Evolutionary conservation across 2,113 vertebrate genomes (phyloP).

Genomic region (Spea bombifrons): DNA sequence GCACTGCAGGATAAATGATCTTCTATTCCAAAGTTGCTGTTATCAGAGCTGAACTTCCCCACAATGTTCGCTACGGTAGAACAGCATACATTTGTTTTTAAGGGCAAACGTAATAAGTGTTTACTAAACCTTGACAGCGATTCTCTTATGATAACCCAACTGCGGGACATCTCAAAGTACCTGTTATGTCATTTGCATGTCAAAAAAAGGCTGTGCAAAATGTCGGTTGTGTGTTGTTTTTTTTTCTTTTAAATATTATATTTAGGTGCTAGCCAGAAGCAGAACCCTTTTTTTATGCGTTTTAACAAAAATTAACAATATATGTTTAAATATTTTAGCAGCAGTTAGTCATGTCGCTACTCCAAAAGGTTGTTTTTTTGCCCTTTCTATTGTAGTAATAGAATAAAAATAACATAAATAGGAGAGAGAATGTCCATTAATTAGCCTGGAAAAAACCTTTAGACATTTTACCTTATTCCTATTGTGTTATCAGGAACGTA

Average conservation of each 20-base stretch:
- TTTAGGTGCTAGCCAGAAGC: background rate
- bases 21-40: background rate
- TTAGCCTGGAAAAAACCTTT: too few species aligned
- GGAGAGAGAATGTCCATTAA: too few species aligned
- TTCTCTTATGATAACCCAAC: background rate
- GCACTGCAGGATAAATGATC: conserved; percentile 17
- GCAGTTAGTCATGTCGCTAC: too few species aligned
- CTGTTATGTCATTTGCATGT: background rate
- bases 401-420: too few species aligned
- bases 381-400: too few species aligned
- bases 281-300: background rate
- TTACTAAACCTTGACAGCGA: background rate
- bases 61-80: background rate
- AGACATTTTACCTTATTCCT: too few species aligned
- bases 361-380: too few species aligned
- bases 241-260: background rate
- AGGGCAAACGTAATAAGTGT: conserved; percentile 1
- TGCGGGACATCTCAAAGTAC: background rate
- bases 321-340: background rate
- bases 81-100: background rate
- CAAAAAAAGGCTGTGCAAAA: too few species aligned
- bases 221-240: too few species aligned
- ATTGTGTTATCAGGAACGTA: too few species aligned
- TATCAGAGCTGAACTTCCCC: background rate
- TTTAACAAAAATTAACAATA: background rate